Evolutionary conservation across 2,797 vertebrate genomes (phyloP).

Genomic region (Heliangelus exortis): DNA sequence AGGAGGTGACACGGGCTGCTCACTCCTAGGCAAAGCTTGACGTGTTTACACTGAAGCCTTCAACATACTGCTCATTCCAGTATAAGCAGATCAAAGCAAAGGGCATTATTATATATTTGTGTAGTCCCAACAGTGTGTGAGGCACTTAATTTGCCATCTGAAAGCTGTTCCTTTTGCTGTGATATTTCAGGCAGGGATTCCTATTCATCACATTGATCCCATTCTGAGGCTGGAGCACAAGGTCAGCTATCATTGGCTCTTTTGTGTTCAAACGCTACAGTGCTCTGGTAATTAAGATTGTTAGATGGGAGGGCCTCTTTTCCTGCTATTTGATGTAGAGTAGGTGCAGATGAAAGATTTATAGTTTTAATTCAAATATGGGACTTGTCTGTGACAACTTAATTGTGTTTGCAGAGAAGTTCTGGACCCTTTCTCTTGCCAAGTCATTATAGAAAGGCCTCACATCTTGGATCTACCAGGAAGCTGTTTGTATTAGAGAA

Average conservation of each 20-base stretch:
- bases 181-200: constrained; percentile 38
- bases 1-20: not conserved
- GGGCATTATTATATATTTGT: constrained; percentile 45
- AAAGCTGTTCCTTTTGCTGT: not conserved
- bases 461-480: constrained; percentile 39
- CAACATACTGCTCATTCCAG: constrained; percentile 11
- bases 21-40: not conserved
- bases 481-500: constrained; percentile 52
- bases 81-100: constrained; percentile 8
- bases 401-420: constrained; percentile 71
- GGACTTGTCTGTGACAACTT: constrained; percentile 74
- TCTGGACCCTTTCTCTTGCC: constrained; percentile 52
- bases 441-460: constrained; percentile 41
- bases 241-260: constrained; percentile 50
- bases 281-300: constrained; percentile 36
- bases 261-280: constrained; percentile 31
- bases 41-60: constrained; percentile 2
- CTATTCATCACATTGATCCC: not conserved
- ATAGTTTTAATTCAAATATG: constrained; percentile 77
- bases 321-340: constrained; percentile 43
- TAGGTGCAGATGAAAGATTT: constrained; percentile 73
- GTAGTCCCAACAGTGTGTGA: constrained; percentile 13
- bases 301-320: constrained; percentile 36
- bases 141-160: constrained; percentile 43
- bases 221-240: constrained; percentile 11